phyloP scores from a whole-genome alignment of 2,888 invertebrate genomes.

The Erebia ligea region DNA sequence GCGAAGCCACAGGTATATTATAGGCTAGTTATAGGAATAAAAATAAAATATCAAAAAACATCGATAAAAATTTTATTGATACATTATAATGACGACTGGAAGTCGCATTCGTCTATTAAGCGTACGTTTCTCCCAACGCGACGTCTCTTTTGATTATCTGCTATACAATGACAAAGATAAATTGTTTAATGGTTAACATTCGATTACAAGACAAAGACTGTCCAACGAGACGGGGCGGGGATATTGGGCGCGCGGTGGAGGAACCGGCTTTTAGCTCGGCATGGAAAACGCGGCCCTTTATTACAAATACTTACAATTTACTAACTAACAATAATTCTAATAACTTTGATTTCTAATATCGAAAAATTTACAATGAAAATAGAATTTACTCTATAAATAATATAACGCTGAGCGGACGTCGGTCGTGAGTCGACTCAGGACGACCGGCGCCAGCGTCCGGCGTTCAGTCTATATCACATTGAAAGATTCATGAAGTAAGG shows the following conservation, averaged over 20 bases:
- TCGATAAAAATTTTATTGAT: slow-evolving; percentile 83
- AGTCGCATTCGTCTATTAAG: slow-evolving; percentile 75
- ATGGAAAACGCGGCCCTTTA: slow-evolving; percentile 72
- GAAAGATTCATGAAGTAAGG: slow-evolving; percentile 73
- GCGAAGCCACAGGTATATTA: no score
- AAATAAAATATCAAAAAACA: slow-evolving; percentile 67
- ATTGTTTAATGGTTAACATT: slow-evolving; percentile 72
- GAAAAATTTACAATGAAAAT: slow-evolving; percentile 82
- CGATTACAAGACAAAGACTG: slow-evolving; percentile 78
- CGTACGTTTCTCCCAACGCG: slow-evolving; percentile 79
- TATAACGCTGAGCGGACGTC: slow-evolving; percentile 68
- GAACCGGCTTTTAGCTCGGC: slow-evolving; percentile 50
- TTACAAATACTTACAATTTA: slow-evolving; percentile 79
- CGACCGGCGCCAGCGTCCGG: slow-evolving; percentile 67
- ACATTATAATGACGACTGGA: slow-evolving; percentile 64
- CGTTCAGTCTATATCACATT: slow-evolving; percentile 80
- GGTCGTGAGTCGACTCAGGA: slow-evolving; percentile 71
- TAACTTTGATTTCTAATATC: slow-evolving; percentile 77
- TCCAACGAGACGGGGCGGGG: slow-evolving; percentile 72
- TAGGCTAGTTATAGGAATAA: no score
- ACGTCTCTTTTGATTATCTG: slow-evolving; percentile 68
- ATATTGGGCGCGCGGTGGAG: slow-evolving; percentile 62
- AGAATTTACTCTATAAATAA: slow-evolving; percentile 82
- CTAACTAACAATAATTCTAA: slow-evolving; percentile 79
- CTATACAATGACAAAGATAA: slow-evolving; percentile 72